Conservation (phyloP, 1,140 invertebrate genomes). For the Maconellicoccus hirsutus region DNA sequence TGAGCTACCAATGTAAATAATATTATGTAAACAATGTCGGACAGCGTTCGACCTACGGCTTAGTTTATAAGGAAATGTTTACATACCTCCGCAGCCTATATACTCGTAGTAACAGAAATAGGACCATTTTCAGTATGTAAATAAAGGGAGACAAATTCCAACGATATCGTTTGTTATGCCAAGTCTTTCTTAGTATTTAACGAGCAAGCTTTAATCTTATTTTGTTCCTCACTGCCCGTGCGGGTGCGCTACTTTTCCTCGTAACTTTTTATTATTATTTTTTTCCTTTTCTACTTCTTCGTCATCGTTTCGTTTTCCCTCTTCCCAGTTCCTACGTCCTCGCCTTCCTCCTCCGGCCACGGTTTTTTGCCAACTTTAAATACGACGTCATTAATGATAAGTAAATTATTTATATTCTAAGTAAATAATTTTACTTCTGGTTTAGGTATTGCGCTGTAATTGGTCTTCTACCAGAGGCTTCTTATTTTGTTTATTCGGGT, state of each 20-base stretch:
- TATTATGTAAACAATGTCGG: constrained; percentile 20
- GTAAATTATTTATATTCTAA: neutral
- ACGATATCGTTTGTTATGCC: constrained; percentile 22
- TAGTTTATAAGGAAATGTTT: constrained; percentile 22
- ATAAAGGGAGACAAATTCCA: constrained; percentile 20
- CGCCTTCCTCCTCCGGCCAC: no score
- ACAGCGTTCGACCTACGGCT: constrained; percentile 18
- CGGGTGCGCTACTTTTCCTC: no score
- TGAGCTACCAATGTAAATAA: constrained; percentile 20
- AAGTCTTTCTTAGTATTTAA: constrained; percentile 14
- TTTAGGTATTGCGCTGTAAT: neutral
- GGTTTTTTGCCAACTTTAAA: no score
- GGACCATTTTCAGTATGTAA: constrained; percentile 17
- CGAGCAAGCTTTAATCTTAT: neutral
- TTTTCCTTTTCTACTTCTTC: neutral
- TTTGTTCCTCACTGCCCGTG: neutral
- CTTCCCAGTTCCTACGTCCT: no score
- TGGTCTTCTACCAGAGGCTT: no score
- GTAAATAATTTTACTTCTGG: neutral
- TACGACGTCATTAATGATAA: constrained; percentile 1
- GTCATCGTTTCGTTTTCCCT: no score
- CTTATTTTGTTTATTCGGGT: no score
- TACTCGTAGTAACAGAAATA: constrained; percentile 15
- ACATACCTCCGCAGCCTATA: constrained; percentile 11
- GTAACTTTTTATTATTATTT: neutral